Conservation (phyloP, 1,140 invertebrate genomes). For the Ostrea denselamellosa region DNA sequence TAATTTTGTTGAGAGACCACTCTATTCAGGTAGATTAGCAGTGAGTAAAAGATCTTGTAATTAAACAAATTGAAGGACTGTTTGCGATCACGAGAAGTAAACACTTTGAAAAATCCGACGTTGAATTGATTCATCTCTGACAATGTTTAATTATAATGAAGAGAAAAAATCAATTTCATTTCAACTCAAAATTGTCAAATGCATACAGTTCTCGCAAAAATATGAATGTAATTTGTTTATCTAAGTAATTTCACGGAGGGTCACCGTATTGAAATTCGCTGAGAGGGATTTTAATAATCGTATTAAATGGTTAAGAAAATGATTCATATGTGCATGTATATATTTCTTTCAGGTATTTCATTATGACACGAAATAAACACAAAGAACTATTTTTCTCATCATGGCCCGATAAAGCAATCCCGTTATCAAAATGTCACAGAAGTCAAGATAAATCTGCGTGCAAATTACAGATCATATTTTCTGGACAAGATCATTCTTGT, state of each 20-base stretch:
- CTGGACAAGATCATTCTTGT: constrained; percentile 35
- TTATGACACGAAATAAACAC: background rate
- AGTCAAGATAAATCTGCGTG: constrained; percentile 39
- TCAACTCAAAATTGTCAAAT: background rate
- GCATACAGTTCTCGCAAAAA: background rate
- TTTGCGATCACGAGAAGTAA: background rate
- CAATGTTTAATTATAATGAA: background rate
- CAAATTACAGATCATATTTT: constrained; percentile 36
- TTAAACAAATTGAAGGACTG: background rate
- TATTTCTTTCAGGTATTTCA: constrained; percentile 2
- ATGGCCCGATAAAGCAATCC: background rate
- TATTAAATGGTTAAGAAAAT: constrained; percentile 4
- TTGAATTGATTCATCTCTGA: background rate
- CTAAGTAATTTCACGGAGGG: background rate
- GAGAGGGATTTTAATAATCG: background rate
- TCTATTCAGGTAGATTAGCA: background rate
- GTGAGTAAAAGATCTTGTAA: background rate
- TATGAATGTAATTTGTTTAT: background rate
- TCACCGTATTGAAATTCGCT: background rate
- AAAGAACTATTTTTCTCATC: background rate
- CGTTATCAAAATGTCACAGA: constrained; percentile 23
- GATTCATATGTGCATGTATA: background rate
- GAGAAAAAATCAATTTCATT: constrained; percentile 2
- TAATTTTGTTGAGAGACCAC: background rate
- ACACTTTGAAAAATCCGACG: background rate